Evolutionary conservation across 2,797 vertebrate genomes (phyloP), one percentile per base, ranked within the genome.

Genomic region (Paedocypris micromegethes): DNA sequence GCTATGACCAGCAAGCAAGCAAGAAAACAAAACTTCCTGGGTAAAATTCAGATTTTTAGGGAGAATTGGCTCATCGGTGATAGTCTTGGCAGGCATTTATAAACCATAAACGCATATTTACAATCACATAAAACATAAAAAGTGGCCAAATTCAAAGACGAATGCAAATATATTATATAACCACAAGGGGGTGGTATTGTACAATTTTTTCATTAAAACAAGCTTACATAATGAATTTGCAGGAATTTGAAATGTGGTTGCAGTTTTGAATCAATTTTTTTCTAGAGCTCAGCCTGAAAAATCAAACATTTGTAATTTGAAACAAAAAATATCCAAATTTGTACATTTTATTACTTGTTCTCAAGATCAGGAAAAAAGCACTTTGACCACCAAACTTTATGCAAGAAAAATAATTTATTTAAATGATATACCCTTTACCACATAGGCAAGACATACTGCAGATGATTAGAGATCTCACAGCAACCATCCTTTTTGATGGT

Each of bases 391-490:
- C 65, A 66, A 64, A 52, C 5, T 75, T 83, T 88, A 89, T 82
- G 85, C 88, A 90, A 88, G 85, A 91, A 90, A 90, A 91, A 91
- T 91, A 90, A 91, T 90, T 90, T 91, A 90, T 91, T 90, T 84
- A 83, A 86, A 84, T 80, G 87, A 88, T 88, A 87, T 86, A 87
- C 86, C 77, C 84, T 87, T 87, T 82, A 89, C 82, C 83, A 89
- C 86, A 87, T 73, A 82, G 85, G 86, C 83, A 83, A 83, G 68
- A 84, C 71, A 72, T 77, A 70, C 47, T 64, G 55, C 47, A 79
- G 84, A 83, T 83, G 83, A 81, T 83, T 80, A 76, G 79, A 81
- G 75, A 79, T 77, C 80, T 85, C 78, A 83, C 83, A 86, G 80
- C 68, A 73, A 81, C 81, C 84, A 77, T 80, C 44, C 58, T 75